phyloP scores from a whole-genome alignment of 2,797 vertebrate species.

The Typhlichthys eigenmanni region DNA sequence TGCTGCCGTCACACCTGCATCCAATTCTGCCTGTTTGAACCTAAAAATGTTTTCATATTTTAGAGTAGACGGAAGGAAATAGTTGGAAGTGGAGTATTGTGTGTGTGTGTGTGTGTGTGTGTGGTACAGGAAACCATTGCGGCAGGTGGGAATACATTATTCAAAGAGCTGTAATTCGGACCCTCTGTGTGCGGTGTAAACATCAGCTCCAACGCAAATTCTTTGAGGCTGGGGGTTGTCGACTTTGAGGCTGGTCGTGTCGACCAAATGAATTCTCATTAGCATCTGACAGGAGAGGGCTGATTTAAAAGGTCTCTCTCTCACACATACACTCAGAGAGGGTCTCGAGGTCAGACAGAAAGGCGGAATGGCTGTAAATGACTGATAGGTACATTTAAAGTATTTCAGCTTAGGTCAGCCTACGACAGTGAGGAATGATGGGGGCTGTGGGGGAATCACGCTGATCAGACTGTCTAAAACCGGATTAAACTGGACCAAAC shows the following conservation, averaged over 20 bases:
- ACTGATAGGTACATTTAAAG: constrained; percentile 24
- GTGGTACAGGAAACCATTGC: constrained; percentile 35
- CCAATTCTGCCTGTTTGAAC: no score
- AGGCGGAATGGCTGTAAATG: constrained; percentile 21
- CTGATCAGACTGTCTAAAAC: no score
- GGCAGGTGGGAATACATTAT: constrained; percentile 70
- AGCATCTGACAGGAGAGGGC: constrained; percentile 32
- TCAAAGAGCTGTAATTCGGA: constrained; percentile 67
- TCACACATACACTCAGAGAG: neutral
- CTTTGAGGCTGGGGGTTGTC: constrained; percentile 31
- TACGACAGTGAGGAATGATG: no score
- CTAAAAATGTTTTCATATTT: no score
- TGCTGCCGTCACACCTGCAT: no score
- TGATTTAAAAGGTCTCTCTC: constrained; percentile 33
- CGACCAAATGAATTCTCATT: constrained; percentile 59
- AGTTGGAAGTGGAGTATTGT: neutral
- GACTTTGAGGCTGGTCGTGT: constrained; percentile 38
- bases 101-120: neutral
- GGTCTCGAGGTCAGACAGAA: constrained; percentile 34
- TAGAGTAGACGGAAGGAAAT: no score
- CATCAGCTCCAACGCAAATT: constrained; percentile 56
- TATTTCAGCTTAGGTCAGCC: constrained; percentile 1
- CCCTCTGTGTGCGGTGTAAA: constrained; percentile 52
- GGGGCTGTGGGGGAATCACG: no score
- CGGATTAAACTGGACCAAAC: no score